phyloP scores from a whole-genome alignment of 2,113 vertebrate genomes.

The Megaceryle maxima region DNA sequence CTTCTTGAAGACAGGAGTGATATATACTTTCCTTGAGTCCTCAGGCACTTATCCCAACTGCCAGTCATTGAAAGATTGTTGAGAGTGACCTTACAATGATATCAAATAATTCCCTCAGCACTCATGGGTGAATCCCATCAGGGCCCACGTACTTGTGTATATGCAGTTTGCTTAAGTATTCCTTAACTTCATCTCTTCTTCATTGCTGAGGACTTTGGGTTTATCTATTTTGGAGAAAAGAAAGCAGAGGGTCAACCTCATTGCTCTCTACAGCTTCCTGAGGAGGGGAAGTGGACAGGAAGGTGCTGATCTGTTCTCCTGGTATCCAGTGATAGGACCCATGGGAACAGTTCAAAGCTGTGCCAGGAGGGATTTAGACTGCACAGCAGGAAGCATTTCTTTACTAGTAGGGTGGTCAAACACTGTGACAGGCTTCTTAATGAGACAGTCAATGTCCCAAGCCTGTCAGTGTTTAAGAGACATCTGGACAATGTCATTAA shows the following conservation, averaged over 20 bases:
- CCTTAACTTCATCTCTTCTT: not conserved
- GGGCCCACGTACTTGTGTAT: not conserved
- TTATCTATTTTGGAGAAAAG: not conserved
- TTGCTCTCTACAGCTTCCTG: not conserved
- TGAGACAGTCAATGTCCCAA: not conserved
- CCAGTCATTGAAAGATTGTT: not conserved
- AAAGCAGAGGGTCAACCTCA: not conserved
- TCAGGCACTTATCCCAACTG: not conserved
- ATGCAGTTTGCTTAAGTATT: not conserved
- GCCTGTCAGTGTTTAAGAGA: not conserved
- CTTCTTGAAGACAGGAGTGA: not conserved
- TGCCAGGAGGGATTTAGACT: not conserved
- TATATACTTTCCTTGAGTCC: not conserved
- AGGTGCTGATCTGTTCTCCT: not conserved
- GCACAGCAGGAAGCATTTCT: not conserved
- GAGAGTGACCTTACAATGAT: not conserved
- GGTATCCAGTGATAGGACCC: fast-evolving
- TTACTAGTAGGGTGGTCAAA: not conserved
- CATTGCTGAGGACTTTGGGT: not conserved
- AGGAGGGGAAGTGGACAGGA: not conserved
- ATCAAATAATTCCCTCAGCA: not conserved
- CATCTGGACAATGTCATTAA: not conserved
- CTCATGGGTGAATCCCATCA: not conserved
- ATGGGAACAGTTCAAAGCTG: not conserved
- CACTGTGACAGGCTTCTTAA: not conserved